Evolutionary conservation across 1,140 invertebrate genomes (phyloP).

Genomic region (Papilio polyxenes): DNA sequence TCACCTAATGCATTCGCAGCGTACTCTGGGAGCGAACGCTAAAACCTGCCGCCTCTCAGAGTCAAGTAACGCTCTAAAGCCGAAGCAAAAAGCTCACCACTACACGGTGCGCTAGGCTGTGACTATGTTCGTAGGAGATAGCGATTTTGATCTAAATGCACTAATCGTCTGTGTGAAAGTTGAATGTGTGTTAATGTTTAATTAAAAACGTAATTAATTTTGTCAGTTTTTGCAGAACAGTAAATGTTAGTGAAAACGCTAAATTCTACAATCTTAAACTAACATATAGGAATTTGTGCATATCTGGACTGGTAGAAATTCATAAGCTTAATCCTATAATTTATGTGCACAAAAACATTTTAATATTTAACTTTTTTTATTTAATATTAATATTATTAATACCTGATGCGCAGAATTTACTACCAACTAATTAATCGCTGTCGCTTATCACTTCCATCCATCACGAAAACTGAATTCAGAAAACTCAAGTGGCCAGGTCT

Average conservation of each 20-base stretch:
- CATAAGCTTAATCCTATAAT: neutral
- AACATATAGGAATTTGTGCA: too few species aligned
- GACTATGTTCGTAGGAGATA: constrained; percentile 15
- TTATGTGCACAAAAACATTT: too few species aligned
- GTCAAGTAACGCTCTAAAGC: constrained; percentile 56
- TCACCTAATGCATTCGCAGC: constrained; percentile 29
- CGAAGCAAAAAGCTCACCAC: constrained; percentile 52
- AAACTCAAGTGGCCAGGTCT: constrained; percentile 51
- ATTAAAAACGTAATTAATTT: neutral
- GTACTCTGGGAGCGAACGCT: constrained; percentile 14
- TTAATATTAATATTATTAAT: too few species aligned
- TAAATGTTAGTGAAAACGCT: neutral
- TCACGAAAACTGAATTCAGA: constrained; percentile 36
- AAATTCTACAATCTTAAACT: too few species aligned
- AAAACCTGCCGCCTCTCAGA: constrained; percentile 20
- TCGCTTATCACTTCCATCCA: constrained; percentile 34
- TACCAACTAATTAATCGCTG: neutral
- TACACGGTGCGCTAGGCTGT: constrained; percentile 16
- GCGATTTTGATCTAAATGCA: constrained; percentile 19
- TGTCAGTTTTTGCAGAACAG: neutral
- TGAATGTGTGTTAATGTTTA: neutral
- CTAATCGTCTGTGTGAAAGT: neutral
- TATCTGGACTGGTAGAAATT: neutral
- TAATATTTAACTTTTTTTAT: too few species aligned
- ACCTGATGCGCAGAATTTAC: neutral